Conservation (phyloP, 35 echinoderm and acorn worm species). For the Holothuria glaberrima region DNA sequence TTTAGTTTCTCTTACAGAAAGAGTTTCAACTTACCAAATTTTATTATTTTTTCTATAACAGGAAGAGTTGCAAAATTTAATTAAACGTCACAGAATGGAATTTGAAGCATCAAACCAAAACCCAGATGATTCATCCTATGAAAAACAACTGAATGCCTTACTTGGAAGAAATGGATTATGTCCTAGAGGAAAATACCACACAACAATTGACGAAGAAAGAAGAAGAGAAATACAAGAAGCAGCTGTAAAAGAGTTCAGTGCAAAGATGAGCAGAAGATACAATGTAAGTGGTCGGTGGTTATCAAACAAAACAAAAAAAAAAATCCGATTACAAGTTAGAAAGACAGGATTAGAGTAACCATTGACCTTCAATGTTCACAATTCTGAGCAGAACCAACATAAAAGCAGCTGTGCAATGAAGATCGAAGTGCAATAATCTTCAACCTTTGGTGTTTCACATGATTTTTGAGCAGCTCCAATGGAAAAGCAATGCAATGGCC, state of each 20-base stretch:
- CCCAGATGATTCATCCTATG: slow-evolving; percentile 47
- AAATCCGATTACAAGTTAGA: neutral
- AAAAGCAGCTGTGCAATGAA: neutral
- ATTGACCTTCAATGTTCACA: neutral
- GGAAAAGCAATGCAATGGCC: neutral
- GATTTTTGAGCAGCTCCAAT: neutral
- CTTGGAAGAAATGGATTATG: slow-evolving; percentile 40
- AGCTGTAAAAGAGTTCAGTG: slow-evolving; percentile 48
- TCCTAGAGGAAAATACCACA: slow-evolving; percentile 43
- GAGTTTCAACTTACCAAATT: too few species aligned
- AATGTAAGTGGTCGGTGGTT: slow-evolving; percentile 27
- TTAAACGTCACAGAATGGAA: slow-evolving; percentile 43
- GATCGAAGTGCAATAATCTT: neutral
- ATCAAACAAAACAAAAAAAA: neutral
- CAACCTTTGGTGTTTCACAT: neutral
- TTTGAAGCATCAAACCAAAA: slow-evolving; percentile 19
- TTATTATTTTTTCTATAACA: neutral
- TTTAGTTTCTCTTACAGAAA: too few species aligned
- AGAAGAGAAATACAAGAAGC: slow-evolving; percentile 58
- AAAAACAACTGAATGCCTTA: slow-evolving; percentile 54
- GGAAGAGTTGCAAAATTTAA: slow-evolving; percentile 50
- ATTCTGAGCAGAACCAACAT: neutral
- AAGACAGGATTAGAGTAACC: neutral
- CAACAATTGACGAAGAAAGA: slow-evolving; percentile 37
- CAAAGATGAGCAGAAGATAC: slow-evolving; percentile 49